Percentiles rank a stretch among this genome's conserved stretches.
phyloP scores from a whole-genome alignment of 2,113 vertebrate species.

The Capreolus pygargus region DNA sequence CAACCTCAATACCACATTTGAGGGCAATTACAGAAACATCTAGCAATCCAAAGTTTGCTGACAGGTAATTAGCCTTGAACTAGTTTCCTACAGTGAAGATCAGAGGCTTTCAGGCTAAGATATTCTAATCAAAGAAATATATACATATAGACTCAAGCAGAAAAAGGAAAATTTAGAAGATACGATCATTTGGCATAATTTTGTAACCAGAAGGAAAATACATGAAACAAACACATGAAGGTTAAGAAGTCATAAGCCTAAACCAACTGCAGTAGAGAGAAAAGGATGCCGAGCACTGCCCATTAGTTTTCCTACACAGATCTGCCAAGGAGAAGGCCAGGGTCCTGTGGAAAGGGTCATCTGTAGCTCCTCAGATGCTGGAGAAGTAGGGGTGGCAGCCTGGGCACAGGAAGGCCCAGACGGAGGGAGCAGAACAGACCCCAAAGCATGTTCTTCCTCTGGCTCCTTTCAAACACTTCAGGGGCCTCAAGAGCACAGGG shows the following conservation, averaged over 20 bases:
- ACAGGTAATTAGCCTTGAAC: slow-evolving; percentile 54
- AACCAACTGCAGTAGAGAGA: background rate
- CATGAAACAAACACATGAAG: background rate
- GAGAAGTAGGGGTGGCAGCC: background rate
- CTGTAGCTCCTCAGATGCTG: background rate
- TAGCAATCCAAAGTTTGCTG: slow-evolving; percentile 47
- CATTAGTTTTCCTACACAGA: background rate
- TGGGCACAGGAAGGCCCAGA: background rate
- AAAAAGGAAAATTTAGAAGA: slow-evolving; percentile 53
- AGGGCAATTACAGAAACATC: slow-evolving; percentile 55
- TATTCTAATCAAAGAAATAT: slow-evolving; percentile 49
- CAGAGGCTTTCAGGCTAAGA: slow-evolving; percentile 51
- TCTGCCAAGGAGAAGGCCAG: background rate
- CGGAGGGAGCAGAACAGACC: background rate
- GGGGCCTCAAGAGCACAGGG: background rate
- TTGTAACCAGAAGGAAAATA: slow-evolving; percentile 23
- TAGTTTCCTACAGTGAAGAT: slow-evolving; percentile 39
- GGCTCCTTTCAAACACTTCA: background rate
- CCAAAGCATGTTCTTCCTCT: background rate
- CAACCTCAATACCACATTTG: slow-evolving; percentile 55
- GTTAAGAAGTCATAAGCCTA: background rate
- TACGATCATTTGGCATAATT: background rate
- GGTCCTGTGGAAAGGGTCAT: background rate
- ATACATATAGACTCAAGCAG: slow-evolving; percentile 13
- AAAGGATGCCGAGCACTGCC: background rate